Percentiles rank a stretch among this genome's conserved stretches.
These are phyloP conservation scores for Poecilobothrus nobilitatus DNA, from an alignment of 2,888 invertebrate species.

Conservation along the genomic window DNA sequence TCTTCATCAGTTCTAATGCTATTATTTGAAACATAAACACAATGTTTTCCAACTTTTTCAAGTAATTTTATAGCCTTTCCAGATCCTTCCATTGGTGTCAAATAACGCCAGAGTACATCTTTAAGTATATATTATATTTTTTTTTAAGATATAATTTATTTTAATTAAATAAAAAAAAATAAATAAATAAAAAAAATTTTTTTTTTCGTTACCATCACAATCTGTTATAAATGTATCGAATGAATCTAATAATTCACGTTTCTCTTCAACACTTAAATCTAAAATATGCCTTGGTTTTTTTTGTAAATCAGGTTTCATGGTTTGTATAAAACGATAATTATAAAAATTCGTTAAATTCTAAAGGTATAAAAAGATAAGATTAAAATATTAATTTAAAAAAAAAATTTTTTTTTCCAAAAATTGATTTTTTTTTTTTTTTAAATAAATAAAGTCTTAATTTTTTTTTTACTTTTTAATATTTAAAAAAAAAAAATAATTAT, in stretches of 20 bases:
- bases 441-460: no score
- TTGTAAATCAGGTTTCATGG: not conserved
- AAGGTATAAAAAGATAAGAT: not conserved
- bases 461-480: not conserved
- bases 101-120: conserved; percentile 41
- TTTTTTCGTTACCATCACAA: conserved; percentile 47
- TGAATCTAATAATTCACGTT: conserved; percentile 41
- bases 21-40: conserved; percentile 44
- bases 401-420: no score
- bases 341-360: not conserved
- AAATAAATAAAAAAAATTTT: not conserved
- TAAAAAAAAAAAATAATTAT: not conserved
- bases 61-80: conserved; percentile 37
- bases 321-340: not conserved
- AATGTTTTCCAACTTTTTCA: conserved; percentile 38
- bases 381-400: not conserved
- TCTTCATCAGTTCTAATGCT: conserved; percentile 31
- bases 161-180: no score
- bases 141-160: no score
- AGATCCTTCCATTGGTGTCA: conserved; percentile 33
- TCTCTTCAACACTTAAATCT: conserved; percentile 32
- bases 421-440: not conserved
- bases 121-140: not conserved
- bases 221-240: conserved; percentile 52
- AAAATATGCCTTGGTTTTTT: conserved; percentile 29